Evolutionary conservation across 2,888 invertebrate genomes (phyloP).

Genomic region (Strigamia transsilvanica): DNA sequence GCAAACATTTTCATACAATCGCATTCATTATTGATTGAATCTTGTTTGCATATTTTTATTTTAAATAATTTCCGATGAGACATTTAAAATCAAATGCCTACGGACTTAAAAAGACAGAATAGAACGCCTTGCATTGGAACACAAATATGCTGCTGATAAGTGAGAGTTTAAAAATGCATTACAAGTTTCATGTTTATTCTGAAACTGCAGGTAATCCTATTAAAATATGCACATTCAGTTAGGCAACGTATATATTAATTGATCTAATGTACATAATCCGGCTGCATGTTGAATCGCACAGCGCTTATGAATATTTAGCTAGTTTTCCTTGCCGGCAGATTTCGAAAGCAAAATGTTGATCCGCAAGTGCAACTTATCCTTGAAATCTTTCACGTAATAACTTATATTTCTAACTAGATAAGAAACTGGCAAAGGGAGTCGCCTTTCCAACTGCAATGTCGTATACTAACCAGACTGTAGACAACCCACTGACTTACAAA

Average conservation of each 20-base stretch:
- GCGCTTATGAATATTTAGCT: too few species aligned
- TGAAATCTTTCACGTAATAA: not conserved
- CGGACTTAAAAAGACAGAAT: not conserved
- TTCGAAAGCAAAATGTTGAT: not conserved
- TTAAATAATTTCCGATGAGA: not conserved
- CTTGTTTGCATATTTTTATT: not conserved
- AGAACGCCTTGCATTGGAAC: not conserved
- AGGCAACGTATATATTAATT: too few species aligned
- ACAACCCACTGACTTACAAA: slow-evolving; percentile 42
- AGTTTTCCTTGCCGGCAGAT: too few species aligned
- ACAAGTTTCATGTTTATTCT: too few species aligned
- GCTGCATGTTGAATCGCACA: not conserved
- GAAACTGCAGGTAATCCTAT: too few species aligned
- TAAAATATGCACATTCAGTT: too few species aligned
- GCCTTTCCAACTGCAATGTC: slow-evolving; percentile 12
- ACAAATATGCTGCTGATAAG: too few species aligned
- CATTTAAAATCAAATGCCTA: not conserved
- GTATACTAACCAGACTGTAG: slow-evolving; percentile 21
- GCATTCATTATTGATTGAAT: too few species aligned
- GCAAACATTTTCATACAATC: too few species aligned
- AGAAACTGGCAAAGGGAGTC: not conserved
- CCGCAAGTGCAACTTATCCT: not conserved
- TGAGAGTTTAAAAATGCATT: too few species aligned
- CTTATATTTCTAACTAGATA: not conserved
- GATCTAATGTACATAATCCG: not conserved